Evolutionary conservation across 2,888 invertebrate genomes (phyloP).

Genomic region (Prosapia bicincta): DNA sequence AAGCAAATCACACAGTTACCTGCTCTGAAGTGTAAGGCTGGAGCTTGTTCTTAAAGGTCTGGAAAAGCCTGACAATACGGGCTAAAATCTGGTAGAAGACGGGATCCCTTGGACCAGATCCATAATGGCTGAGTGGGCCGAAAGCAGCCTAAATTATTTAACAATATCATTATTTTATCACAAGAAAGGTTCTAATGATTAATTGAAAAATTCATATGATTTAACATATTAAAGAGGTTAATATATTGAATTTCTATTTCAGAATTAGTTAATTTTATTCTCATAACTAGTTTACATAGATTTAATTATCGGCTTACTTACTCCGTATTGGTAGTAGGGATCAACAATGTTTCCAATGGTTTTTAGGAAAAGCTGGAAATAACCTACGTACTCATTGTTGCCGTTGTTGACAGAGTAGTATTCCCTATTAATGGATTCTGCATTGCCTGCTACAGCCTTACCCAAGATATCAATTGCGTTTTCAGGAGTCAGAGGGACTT

Average conservation of each 20-base stretch:
- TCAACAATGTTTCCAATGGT: slow-evolving; percentile 47
- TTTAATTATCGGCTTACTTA: neutral
- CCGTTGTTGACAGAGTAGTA: slow-evolving; percentile 51
- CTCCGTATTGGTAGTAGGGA: slow-evolving; percentile 44
- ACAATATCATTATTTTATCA: neutral
- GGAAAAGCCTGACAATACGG: slow-evolving; percentile 53
- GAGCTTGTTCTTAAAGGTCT: slow-evolving; percentile 58
- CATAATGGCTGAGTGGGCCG: slow-evolving; percentile 57
- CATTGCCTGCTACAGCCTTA: slow-evolving; percentile 61
- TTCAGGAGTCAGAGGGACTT: slow-evolving; percentile 56
- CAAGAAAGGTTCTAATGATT: too few relatives aligned
- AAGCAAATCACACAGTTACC: too few relatives aligned
- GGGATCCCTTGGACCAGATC: slow-evolving; percentile 68
- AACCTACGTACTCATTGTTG: slow-evolving; percentile 43
- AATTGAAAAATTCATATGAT: too few relatives aligned
- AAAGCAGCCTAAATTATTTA: slow-evolving; percentile 45
- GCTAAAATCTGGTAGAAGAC: slow-evolving; percentile 64
- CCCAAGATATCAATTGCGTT: slow-evolving; percentile 63
- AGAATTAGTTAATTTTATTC: too few relatives aligned
- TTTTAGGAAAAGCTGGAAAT: slow-evolving; percentile 55
- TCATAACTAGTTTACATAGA: too few relatives aligned
- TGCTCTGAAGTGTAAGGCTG: slow-evolving; percentile 57
- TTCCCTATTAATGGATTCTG: slow-evolving; percentile 56
- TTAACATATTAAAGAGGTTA: too few relatives aligned
- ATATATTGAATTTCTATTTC: too few relatives aligned